Percentiles rank a stretch among this genome's conserved stretches.
Conservation (phyloP, 2,888 invertebrate genomes). For the Noctuana brunneofusca region DNA sequence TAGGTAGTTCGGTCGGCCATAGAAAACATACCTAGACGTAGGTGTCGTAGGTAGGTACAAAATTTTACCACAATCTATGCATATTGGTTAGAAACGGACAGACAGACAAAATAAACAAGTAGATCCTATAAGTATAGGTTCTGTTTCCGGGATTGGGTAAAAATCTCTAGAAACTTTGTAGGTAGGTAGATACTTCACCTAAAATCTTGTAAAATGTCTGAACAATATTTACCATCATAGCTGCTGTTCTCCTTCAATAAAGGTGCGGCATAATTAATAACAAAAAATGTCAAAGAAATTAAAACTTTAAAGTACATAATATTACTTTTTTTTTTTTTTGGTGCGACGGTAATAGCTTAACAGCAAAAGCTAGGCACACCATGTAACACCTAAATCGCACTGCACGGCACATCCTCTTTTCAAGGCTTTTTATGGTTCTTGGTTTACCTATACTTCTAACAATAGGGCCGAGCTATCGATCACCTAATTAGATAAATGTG, state of each 20-base stretch:
- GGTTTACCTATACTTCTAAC: slow-evolving; percentile 36
- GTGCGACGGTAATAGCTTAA: neutral
- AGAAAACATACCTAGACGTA: too few relatives aligned
- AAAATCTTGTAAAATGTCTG: neutral
- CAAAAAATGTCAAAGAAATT: neutral
- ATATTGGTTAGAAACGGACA: too few relatives aligned
- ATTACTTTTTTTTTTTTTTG: slow-evolving; percentile 1
- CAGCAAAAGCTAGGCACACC: neutral
- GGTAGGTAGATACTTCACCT: too few relatives aligned
- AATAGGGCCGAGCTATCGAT: slow-evolving; percentile 56
- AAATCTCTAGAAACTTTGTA: too few relatives aligned
- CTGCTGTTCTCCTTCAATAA: slow-evolving; percentile 24
- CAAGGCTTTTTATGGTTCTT: slow-evolving; percentile 23
- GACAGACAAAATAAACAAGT: too few relatives aligned
- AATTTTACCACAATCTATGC: too few relatives aligned
- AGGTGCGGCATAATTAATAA: slow-evolving; percentile 37
- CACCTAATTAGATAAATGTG: slow-evolving; percentile 68
- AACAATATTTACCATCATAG: slow-evolving; percentile 18
- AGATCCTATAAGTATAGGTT: too few relatives aligned
- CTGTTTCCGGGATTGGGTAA: too few relatives aligned
- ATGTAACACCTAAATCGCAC: slow-evolving; percentile 2
- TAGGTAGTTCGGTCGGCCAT: too few relatives aligned
- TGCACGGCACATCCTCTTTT: slow-evolving; percentile 14
- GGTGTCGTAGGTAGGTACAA: too few relatives aligned
- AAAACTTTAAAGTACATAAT: slow-evolving; percentile 36